Evolutionary conservation across 1,140 invertebrate species (phyloP).

Genomic region (Drosophila yakuba): DNA sequence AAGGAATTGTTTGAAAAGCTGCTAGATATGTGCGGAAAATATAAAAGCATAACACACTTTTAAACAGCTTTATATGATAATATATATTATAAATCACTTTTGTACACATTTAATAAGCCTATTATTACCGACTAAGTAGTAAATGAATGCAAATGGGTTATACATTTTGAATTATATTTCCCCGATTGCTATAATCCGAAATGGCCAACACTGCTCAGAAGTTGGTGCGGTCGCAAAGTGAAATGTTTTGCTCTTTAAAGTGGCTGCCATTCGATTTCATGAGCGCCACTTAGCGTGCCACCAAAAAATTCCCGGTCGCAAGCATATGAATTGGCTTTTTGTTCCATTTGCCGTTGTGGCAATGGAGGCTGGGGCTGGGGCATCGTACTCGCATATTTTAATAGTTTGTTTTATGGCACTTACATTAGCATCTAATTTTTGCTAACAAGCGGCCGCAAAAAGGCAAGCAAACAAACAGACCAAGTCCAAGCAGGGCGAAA

Average conservation of each 20-base stretch:
- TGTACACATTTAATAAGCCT: no score
- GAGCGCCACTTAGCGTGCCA: slow-evolving; percentile 73
- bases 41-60: no score
- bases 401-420: slow-evolving; percentile 81
- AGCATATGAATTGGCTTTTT: slow-evolving; percentile 75
- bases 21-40: no score
- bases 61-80: no score
- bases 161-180: not conserved
- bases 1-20: no score
- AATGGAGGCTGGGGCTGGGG: not conserved
- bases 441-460: slow-evolving; percentile 63
- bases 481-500: slow-evolving; percentile 45
- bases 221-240: slow-evolving; percentile 40
- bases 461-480: not conserved
- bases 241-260: slow-evolving; percentile 79
- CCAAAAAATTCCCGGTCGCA: slow-evolving; percentile 26
- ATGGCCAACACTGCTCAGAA: slow-evolving; percentile 5
- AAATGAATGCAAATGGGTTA: no score
- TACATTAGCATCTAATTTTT: slow-evolving; percentile 80
- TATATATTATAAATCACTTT: no score
- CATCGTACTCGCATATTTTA: slow-evolving; percentile 64
- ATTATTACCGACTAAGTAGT: no score
- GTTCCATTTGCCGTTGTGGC: slow-evolving; percentile 38
- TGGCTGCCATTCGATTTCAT: slow-evolving; percentile 71
- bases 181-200: slow-evolving; percentile 10